Evolutionary conservation across 2,797 vertebrate genomes (phyloP).

Genomic region (Allobates femoralis): DNA sequence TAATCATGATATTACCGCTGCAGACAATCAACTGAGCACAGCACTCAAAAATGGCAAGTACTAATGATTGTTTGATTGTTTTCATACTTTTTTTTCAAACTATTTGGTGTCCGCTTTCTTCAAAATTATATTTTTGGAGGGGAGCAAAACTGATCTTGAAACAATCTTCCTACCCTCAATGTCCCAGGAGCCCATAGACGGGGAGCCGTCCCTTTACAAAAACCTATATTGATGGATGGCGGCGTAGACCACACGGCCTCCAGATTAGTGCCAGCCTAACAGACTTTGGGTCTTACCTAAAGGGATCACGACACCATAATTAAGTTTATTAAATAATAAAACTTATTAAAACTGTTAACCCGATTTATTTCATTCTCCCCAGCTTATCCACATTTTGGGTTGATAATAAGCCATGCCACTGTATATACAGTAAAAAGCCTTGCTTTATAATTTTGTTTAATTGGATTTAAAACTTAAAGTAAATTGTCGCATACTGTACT

Average conservation of each 20-base stretch:
- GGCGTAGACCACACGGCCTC: slow-evolving; percentile 83
- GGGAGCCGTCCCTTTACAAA: background rate
- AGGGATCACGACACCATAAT: slow-evolving; percentile 98
- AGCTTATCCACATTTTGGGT: slow-evolving; percentile 99
- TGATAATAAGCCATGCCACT: slow-evolving; percentile 98
- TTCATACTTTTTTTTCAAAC: no score
- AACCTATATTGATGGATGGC: slow-evolving; percentile 72
- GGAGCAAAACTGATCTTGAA: no score
- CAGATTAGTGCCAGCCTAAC: slow-evolving; percentile 96
- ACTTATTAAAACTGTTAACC: slow-evolving; percentile 99
- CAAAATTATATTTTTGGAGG: no score
- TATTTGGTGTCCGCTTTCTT: no score
- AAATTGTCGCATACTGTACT: slow-evolving; percentile 99
- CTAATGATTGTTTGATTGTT: no score
- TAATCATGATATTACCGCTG: no score
- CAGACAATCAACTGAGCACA: no score
- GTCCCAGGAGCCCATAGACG: background rate
- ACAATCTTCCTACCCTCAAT: background rate
- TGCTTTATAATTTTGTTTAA: slow-evolving; percentile 99
- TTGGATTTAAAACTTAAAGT: slow-evolving; percentile 99
- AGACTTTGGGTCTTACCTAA: slow-evolving; percentile 97
- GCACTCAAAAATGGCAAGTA: no score
- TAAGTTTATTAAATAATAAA: slow-evolving; percentile 99
- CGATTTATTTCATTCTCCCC: slow-evolving; percentile 99
- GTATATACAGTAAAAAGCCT: slow-evolving; percentile 98